These are phyloP conservation scores for Drosophila meridionalis DNA, from an alignment of 2,888 invertebrate species.

Conservation along the genomic window DNA sequence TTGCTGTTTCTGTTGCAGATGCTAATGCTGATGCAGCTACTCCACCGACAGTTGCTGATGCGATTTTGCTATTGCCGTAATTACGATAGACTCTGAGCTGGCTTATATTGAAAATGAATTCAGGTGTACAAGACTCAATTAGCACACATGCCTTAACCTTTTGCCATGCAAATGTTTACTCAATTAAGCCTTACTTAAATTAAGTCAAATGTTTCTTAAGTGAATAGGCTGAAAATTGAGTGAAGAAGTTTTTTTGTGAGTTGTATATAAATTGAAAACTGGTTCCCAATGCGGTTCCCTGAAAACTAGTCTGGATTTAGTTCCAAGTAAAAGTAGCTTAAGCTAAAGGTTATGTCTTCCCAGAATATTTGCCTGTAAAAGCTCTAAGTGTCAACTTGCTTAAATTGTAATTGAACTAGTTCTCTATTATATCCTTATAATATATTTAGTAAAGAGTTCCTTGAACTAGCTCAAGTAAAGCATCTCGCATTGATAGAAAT, in stretches of 20 bases:
- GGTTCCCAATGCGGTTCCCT: background rate
- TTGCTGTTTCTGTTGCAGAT: background rate
- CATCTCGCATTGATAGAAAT: background rate
- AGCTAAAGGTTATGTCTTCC: background rate
- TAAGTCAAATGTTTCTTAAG: background rate
- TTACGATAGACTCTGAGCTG: background rate
- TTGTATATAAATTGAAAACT: background rate
- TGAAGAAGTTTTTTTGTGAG: background rate
- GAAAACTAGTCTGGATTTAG: background rate
- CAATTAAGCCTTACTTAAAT: slow-evolving; percentile 1
- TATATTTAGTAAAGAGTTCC: background rate
- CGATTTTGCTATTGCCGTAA: slow-evolving; percentile 6
- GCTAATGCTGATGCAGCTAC: background rate
- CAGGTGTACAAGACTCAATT: slow-evolving; percentile 5
- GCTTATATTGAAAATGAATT: slow-evolving; percentile 3
- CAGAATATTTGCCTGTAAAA: background rate
- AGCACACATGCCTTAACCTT: slow-evolving; percentile 7
- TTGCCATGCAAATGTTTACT: slow-evolving; percentile 25
- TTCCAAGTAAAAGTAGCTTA: background rate
- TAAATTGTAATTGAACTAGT: background rate
- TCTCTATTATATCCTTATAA: background rate
- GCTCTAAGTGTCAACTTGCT: background rate
- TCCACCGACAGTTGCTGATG: slow-evolving; percentile 1
- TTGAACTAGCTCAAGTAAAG: background rate
- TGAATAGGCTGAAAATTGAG: background rate